phyloP scores from a whole-genome alignment of 2,113 vertebrate species.

The Furnarius figulus region DNA sequence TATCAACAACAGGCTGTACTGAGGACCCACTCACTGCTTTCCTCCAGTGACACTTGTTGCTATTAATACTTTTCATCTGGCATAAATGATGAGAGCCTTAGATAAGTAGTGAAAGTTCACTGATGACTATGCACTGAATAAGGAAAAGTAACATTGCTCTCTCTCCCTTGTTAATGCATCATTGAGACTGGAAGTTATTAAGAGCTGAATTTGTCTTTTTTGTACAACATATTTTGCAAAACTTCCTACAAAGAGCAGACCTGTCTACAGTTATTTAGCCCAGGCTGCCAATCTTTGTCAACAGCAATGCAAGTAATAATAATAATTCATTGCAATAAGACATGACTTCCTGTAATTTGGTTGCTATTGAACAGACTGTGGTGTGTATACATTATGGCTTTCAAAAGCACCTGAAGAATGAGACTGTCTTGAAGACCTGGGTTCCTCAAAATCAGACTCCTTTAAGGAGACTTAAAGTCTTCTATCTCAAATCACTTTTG shows the following conservation, averaged over 20 bases:
- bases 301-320: neutral
- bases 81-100: neutral
- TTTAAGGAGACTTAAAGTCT: neutral
- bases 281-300: neutral
- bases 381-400: neutral
- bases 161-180: neutral
- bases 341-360: neutral
- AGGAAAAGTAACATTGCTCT: neutral
- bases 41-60: slow-evolving; percentile 26
- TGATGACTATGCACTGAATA: neutral
- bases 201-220: neutral
- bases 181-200: neutral
- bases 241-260: neutral
- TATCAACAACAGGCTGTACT: slow-evolving; percentile 12
- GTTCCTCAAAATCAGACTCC: neutral
- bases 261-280: neutral
- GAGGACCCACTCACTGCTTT: neutral
- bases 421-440: neutral
- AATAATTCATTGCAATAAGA: neutral
- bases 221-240: neutral
- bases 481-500: neutral
- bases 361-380: neutral
- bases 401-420: neutral
- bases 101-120: neutral
- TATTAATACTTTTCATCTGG: slow-evolving; percentile 33